Base-by-base conservation (phyloP, 2,797 vertebrate species). In the Poeciliopsis turneri region DNA sequence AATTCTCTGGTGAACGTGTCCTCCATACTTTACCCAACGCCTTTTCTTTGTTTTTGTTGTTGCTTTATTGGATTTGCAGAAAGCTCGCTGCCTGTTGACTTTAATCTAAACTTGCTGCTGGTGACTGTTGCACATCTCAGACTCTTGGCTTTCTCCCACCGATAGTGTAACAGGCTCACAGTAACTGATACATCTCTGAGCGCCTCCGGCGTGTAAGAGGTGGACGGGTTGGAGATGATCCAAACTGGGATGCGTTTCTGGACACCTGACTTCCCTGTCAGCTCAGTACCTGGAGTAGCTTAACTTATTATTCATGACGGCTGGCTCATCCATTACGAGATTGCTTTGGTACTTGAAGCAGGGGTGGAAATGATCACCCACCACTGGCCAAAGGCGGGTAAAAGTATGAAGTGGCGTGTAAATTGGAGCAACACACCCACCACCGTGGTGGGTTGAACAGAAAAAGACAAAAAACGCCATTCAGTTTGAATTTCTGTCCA, bases 101-200 rank as follows among this genome's bases (percentile, higher is more conserved):
- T 87, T 78, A 84, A 84, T 89, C 80, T 78, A 51, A 81, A 79
- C 53, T 59, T 73, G 73, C 46, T 66, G 77, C 43, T 43, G 46
- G 77, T 72, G 83, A 88, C 43, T 79, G 74, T 84, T 70, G 79
- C 46, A 36, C 25, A 36, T 80, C 64, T 74, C 55, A 45, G 73
- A 47, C 39, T 20, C 74, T 39, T 77, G 73, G 51, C 84, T 66
- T 57, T 74, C 78, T 82, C 71, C 81, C 69, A 78, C 45, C 4
- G 59, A 77, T 79, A 53, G 43, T 66, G 74, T 70, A 73, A 88
- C 81, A 73, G 28, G 74, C 81, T 87, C 83, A 71, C 79, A 49
- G 80, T 80, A 66, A 89, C 77, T 72, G 72, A 88, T 84, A 84
- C 82, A 75, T 71, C 59, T 68, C 12, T 41, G 25, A 70, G 8